These are phyloP conservation scores for Daphoenositta chrysoptera DNA, from an alignment of 2,113 vertebrate species.

Conservation along the genomic window DNA sequence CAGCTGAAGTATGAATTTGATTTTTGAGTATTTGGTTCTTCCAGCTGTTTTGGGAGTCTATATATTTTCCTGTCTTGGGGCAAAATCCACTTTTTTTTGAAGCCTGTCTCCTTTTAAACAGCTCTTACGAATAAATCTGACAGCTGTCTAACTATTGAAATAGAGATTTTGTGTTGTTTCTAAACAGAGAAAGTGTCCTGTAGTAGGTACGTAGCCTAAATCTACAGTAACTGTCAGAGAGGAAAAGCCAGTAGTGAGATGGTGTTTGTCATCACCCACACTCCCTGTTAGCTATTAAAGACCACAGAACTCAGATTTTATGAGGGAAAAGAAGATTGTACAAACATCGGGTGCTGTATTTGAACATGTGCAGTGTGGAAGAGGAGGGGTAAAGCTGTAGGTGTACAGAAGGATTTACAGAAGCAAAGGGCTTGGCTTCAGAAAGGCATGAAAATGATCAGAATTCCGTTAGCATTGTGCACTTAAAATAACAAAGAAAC, in stretches of 20 bases:
- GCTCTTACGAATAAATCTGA: not conserved
- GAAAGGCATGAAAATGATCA: not conserved
- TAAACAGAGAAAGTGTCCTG: not conserved
- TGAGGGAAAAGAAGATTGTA: not conserved
- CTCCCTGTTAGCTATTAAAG: fast-evolving
- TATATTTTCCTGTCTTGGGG: not conserved
- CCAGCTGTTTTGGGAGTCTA: not conserved
- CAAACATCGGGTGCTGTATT: not conserved
- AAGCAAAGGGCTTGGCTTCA: not conserved
- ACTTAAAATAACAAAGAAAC: not conserved
- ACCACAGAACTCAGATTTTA: not conserved
- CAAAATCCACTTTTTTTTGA: not conserved
- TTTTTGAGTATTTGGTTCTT: not conserved
- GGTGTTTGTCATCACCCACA: not conserved
- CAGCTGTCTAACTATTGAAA: not conserved
- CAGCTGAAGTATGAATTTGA: not conserved
- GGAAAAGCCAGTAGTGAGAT: not conserved
- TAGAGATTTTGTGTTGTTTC: not conserved
- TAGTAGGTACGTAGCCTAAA: not conserved
- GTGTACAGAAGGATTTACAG: not conserved
- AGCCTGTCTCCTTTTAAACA: not conserved
- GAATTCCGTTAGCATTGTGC: not conserved
- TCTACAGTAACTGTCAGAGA: not conserved
- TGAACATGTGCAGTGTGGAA: not conserved
- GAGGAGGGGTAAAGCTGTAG: not conserved